Conservation (phyloP, 2,888 invertebrate genomes). For the Matsumyia berberina region DNA sequence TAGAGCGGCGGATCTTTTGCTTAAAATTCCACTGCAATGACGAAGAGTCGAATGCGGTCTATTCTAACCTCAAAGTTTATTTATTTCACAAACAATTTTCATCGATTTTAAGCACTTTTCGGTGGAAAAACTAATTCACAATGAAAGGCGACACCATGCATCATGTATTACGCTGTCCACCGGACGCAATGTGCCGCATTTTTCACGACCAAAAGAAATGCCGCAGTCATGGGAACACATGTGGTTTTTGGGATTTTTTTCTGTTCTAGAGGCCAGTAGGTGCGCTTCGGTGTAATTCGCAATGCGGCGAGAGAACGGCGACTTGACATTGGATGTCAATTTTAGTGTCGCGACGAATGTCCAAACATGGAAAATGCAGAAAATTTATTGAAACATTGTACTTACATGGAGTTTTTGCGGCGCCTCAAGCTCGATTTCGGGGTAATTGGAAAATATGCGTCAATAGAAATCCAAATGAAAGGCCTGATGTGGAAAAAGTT, state of each 20-base stretch:
- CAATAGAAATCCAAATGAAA: constrained; percentile 26
- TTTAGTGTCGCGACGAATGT: constrained; percentile 25
- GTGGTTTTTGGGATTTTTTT: constrained; percentile 47
- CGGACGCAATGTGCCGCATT: not conserved
- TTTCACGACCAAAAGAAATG: not conserved
- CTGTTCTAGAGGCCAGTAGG: not conserved
- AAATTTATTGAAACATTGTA: constrained; percentile 31
- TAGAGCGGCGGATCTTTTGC: not conserved
- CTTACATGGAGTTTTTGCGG: constrained; percentile 45
- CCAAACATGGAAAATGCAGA: constrained; percentile 21
- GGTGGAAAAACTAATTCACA: not conserved
- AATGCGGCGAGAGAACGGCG: constrained; percentile 60
- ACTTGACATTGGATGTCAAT: constrained; percentile 70
- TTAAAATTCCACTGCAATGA: constrained; percentile 52
- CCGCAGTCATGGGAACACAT: constrained; percentile 49
- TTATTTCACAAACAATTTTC: constrained; percentile 7
- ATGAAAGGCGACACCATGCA: not conserved
- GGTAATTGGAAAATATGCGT: constrained; percentile 42
- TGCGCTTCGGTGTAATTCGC: constrained; percentile 16
- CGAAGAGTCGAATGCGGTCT: constrained; percentile 12
- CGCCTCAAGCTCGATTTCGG: not conserved
- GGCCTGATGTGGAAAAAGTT: constrained; percentile 18
- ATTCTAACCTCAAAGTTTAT: constrained; percentile 56
- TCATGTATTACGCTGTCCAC: not conserved
- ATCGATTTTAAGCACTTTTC: constrained; percentile 37